phyloP scores from a whole-genome alignment of 1,140 invertebrate species.

The Zophobas morio region DNA sequence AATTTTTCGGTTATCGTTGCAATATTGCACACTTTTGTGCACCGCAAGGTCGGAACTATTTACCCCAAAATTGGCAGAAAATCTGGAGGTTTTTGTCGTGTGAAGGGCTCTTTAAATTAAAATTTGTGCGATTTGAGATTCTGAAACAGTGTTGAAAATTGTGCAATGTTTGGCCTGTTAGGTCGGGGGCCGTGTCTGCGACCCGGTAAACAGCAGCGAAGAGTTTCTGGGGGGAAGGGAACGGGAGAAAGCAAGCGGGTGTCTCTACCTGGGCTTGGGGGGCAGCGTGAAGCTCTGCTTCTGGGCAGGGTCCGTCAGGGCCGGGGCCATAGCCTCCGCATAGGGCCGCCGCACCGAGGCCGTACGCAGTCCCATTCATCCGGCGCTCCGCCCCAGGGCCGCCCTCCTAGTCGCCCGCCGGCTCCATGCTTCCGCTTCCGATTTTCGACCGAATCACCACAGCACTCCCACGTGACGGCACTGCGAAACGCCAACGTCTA shows the following conservation, averaged over 20 bases:
- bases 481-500: constrained; percentile 52
- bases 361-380: constrained; percentile 76
- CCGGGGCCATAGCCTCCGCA: constrained; percentile 81
- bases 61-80: too few relatives aligned
- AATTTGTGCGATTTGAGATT: too few relatives aligned
- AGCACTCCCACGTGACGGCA: constrained; percentile 64
- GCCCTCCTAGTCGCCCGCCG: constrained; percentile 56
- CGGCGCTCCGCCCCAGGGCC: constrained; percentile 64
- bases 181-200: not conserved
- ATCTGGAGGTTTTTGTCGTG: too few relatives aligned
- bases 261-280: constrained; percentile 63
- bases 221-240: not conserved
- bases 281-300: constrained; percentile 73
- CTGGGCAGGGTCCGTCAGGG: constrained; percentile 78
- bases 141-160: too few relatives aligned
- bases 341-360: constrained; percentile 73
- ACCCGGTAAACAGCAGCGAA: too few relatives aligned
- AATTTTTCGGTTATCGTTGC: too few relatives aligned
- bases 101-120: too few relatives aligned
- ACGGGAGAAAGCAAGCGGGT: constrained; percentile 48
- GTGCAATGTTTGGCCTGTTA: not conserved
- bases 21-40: too few relatives aligned
- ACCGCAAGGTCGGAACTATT: too few relatives aligned
- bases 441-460: constrained; percentile 3
- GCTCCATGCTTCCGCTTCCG: constrained; percentile 50